Conservation (phyloP, 1,140 invertebrate species). For the Drosophila parvula region DNA sequence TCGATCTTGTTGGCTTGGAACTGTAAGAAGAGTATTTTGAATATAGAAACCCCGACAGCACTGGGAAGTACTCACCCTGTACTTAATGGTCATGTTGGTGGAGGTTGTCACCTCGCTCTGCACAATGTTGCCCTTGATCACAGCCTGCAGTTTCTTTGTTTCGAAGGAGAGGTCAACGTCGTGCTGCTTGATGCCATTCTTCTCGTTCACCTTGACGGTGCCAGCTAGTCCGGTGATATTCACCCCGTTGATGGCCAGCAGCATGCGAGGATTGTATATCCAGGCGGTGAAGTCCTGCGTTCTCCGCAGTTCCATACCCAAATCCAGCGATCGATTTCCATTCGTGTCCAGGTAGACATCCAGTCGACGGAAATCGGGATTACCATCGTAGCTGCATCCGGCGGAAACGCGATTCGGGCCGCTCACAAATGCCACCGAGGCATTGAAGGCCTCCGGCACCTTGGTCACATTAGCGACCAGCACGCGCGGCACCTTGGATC, state of each 20-base stretch:
- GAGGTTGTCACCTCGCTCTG: conserved; percentile 77
- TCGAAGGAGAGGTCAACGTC: conserved; percentile 86
- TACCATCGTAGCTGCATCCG: conserved; percentile 87
- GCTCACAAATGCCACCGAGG: conserved; percentile 86
- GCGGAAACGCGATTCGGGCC: conserved; percentile 86
- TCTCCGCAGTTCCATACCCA: conserved; percentile 84
- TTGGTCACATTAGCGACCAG: conserved; percentile 86
- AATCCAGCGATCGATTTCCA: conserved; percentile 87
- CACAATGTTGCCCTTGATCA: conserved; percentile 85
- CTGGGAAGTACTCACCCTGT: conserved; percentile 83
- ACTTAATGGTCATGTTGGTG: conserved; percentile 85
- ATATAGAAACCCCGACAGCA: not conserved
- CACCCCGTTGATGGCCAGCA: conserved; percentile 87
- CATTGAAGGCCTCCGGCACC: conserved; percentile 86
- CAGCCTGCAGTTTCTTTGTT: conserved; percentile 86
- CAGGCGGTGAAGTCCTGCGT: conserved; percentile 85
- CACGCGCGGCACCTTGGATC: conserved; percentile 86
- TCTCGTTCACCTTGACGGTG: conserved; percentile 85
- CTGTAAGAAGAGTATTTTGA: conserved; percentile 83
- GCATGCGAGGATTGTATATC: conserved; percentile 86
- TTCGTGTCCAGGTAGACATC: conserved; percentile 87
- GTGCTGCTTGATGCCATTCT: conserved; percentile 86
- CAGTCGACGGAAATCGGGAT: conserved; percentile 86
- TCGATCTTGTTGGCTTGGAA: conserved; percentile 88
- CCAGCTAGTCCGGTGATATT: conserved; percentile 87